Evolutionary conservation across 2,113 vertebrate species (phyloP).

Genomic region (Crotalus viridis): DNA sequence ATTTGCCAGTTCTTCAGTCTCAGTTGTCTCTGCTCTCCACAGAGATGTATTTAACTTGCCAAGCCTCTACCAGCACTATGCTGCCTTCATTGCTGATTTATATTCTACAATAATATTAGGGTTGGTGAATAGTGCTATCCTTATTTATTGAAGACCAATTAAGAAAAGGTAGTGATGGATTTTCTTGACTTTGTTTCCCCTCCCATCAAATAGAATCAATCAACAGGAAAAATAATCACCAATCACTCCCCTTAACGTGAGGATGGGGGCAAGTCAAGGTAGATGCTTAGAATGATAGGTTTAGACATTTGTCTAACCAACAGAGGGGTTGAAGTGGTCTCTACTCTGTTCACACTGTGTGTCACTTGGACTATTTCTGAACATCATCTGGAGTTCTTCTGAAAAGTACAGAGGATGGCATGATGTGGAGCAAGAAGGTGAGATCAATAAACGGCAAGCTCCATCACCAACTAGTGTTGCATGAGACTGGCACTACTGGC

Average conservation of each 20-base stretch:
- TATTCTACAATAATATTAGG: not conserved
- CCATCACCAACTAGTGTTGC: not conserved
- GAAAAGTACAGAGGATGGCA: not conserved
- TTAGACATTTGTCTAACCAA: not conserved
- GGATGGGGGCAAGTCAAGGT: not conserved
- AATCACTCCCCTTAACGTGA: not conserved
- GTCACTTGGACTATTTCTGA: not conserved
- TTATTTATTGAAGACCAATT: not conserved
- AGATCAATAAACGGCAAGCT: not conserved
- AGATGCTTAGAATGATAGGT: not conserved
- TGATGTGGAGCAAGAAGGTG: not conserved
- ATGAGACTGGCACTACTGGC: not conserved
- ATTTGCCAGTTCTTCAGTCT: not conserved
- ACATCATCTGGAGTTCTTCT: not conserved
- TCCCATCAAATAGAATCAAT: not conserved
- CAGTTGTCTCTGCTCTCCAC: not conserved
- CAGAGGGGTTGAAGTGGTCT: not conserved
- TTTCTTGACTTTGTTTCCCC: not conserved
- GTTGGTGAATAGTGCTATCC: not conserved
- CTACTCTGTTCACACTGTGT: not conserved
- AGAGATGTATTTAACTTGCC: not conserved
- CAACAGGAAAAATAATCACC: not conserved
- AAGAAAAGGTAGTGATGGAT: not conserved
- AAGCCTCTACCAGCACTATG: not conserved
- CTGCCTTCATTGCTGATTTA: not conserved